phyloP scores from a whole-genome alignment of 1,140 invertebrate genomes.

The Trypoxylus dichotomus region DNA sequence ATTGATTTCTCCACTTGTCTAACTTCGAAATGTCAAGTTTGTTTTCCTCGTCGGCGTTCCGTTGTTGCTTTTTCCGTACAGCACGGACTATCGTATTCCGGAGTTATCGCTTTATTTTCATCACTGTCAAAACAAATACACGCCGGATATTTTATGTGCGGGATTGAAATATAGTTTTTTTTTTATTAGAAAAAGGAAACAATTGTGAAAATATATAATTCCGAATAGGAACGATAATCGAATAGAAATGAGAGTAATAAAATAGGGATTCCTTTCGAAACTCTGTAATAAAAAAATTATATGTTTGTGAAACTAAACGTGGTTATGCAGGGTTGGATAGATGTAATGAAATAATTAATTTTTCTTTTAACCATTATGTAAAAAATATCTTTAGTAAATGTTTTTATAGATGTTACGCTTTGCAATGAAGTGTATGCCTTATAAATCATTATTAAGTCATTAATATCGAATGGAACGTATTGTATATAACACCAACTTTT shows the following conservation, averaged over 20 bases:
- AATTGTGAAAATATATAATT: not conserved
- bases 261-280: not conserved
- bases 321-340: too few relatives aligned
- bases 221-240: not conserved
- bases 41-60: not conserved
- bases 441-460: too few relatives aligned
- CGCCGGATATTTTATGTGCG: not conserved
- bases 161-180: not conserved
- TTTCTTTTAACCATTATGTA: too few relatives aligned
- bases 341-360: too few relatives aligned
- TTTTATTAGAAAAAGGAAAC: not conserved
- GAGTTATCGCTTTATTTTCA: not conserved
- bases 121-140: not conserved
- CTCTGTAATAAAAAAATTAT: too few relatives aligned
- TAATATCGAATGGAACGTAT: too few relatives aligned
- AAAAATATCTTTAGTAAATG: too few relatives aligned
- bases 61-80: not conserved
- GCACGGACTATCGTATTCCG: not conserved
- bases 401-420: too few relatives aligned
- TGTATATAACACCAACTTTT: too few relatives aligned
- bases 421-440: too few relatives aligned
- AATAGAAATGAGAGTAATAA: not conserved
- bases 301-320: too few relatives aligned
- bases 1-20: slow-evolving; percentile 7
- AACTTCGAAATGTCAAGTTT: slow-evolving; percentile 20